Conservation (phyloP, 2,888 invertebrate genomes). For the Selenia dentaria region DNA sequence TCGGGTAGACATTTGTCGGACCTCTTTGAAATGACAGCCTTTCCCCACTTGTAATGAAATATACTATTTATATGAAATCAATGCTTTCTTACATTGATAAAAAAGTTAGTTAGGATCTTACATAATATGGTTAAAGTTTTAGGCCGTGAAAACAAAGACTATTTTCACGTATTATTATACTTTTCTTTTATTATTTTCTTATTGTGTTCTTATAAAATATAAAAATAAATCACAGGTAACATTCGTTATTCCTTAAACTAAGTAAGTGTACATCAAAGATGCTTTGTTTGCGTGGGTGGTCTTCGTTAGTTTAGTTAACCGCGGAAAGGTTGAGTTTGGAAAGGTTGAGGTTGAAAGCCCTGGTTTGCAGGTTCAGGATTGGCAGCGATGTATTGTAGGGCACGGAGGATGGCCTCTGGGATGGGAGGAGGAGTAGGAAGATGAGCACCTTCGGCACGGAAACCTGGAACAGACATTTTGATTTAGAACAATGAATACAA, state of each 20-base stretch:
- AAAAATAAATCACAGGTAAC: slow-evolving; percentile 76
- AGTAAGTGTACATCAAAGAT: slow-evolving; percentile 36
- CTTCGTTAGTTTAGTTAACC: slow-evolving; percentile 44
- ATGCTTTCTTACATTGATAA: too few species aligned
- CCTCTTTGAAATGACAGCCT: too few species aligned
- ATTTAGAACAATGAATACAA: slow-evolving; percentile 8
- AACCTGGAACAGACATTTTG: slow-evolving; percentile 63
- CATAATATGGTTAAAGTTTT: too few species aligned
- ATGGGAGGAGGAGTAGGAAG: slow-evolving; percentile 86
- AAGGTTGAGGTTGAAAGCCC: slow-evolving; percentile 41
- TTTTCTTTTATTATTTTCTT: slow-evolving; percentile 26
- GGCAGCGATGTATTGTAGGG: slow-evolving; percentile 72
- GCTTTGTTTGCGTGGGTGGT: slow-evolving; percentile 35
- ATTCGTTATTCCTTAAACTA: slow-evolving; percentile 53
- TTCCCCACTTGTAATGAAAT: too few species aligned
- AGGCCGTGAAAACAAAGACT: too few species aligned
- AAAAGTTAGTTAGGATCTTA: too few species aligned
- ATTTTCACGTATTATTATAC: too few species aligned
- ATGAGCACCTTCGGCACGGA: slow-evolving; percentile 85
- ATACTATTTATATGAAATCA: too few species aligned
- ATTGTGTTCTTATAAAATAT: slow-evolving; percentile 37
- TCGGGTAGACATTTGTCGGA: too few species aligned
- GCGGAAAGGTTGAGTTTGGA: slow-evolving; percentile 58
- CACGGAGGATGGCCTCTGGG: slow-evolving; percentile 83
- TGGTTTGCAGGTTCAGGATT: slow-evolving; percentile 64